Conservation (phyloP, 2,797 vertebrate genomes). For the Avahi laniger region DNA sequence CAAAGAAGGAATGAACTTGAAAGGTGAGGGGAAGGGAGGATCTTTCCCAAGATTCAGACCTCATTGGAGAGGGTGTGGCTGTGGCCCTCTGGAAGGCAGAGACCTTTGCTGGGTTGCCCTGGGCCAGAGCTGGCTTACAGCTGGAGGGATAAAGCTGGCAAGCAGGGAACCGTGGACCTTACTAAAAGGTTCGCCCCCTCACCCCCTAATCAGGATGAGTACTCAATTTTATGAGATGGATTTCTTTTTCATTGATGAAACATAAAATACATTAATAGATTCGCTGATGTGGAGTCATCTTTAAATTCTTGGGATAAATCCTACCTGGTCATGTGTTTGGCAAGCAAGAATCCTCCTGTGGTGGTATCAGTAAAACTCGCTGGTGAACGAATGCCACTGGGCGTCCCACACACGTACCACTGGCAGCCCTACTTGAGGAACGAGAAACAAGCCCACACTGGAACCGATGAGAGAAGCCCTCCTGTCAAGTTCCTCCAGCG, state of each 20-base stretch:
- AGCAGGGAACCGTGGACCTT: not conserved
- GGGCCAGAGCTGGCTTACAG: not conserved
- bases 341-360: not conserved
- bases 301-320: not conserved
- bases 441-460: not conserved
- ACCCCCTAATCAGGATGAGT: not conserved
- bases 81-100: not conserved
- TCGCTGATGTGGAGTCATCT: not conserved
- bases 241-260: not conserved
- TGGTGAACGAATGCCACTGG: not conserved
- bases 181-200: not conserved
- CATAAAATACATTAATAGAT: not conserved
- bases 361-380: not conserved
- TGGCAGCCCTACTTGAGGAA: not conserved
- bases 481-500: not conserved
- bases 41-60: not conserved
- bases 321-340: not conserved
- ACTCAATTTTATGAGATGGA: not conserved
- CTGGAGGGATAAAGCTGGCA: not conserved
- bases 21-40: not conserved
- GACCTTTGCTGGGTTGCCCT: not conserved
- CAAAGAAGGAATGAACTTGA: not conserved
- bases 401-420: not conserved
- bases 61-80: not conserved
- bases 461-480: not conserved